phyloP scores from a whole-genome alignment of 2,113 vertebrate species.

The Trematocara unimaculatum region DNA sequence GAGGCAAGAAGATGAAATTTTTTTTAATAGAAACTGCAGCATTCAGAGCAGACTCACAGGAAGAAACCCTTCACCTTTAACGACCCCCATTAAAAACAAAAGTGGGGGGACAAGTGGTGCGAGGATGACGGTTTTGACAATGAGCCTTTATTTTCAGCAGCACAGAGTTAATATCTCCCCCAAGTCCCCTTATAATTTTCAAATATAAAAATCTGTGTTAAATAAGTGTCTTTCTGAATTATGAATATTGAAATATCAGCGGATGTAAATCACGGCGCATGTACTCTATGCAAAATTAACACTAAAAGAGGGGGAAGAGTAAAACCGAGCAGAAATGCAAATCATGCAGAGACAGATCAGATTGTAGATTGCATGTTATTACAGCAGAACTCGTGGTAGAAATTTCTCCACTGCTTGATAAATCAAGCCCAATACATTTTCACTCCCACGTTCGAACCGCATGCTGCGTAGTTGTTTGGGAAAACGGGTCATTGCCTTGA shows the following conservation, averaged over 20 bases:
- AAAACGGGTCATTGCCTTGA: slow-evolving; percentile 63
- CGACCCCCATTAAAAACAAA: neutral
- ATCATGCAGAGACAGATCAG: neutral
- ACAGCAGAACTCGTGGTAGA: neutral
- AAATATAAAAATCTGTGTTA: neutral
- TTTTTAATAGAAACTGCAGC: neutral
- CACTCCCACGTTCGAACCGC: slow-evolving; percentile 38
- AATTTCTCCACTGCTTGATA: slow-evolving; percentile 25
- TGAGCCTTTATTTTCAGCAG: neutral
- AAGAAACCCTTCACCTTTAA: neutral
- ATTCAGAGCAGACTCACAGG: neutral
- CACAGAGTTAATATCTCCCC: neutral
- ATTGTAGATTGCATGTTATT: slow-evolving; percentile 14
- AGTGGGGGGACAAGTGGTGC: neutral
- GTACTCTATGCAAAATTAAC: neutral
- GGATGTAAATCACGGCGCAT: neutral
- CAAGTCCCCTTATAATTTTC: neutral
- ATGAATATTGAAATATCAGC: neutral
- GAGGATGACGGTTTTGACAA: neutral
- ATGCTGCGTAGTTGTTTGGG: slow-evolving; percentile 51
- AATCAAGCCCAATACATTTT: slow-evolving; percentile 44
- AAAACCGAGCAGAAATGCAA: neutral
- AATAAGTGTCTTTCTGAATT: neutral
- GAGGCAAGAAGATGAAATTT: neutral
- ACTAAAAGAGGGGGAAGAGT: neutral